Conservation (phyloP, 35 echinoderm and acorn worm genomes). For the Chiridota heheva region DNA sequence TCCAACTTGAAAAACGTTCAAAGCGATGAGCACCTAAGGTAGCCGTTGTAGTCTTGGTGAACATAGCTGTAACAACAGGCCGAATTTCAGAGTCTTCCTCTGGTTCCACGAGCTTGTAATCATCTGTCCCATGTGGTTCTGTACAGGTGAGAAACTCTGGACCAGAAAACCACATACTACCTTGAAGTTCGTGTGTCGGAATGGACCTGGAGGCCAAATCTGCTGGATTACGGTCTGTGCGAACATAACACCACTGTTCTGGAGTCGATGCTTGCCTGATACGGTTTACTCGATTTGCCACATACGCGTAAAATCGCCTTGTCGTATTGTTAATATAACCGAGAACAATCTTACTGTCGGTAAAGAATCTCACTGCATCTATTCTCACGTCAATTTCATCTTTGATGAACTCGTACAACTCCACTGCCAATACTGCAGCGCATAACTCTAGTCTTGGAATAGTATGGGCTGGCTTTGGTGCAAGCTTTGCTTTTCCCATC, state of each 20-base stretch:
- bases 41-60: neutral
- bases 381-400: neutral
- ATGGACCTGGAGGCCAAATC: neutral
- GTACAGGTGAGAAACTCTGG: neutral
- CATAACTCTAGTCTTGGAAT: constrained; percentile 29
- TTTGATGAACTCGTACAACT: neutral
- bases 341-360: constrained; percentile 27
- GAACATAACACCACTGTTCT: constrained; percentile 2
- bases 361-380: constrained; percentile 7
- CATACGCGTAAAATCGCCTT: constrained; percentile 7
- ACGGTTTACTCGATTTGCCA: constrained; percentile 17
- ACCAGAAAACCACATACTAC: neutral
- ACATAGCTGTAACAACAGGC: neutral
- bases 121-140: neutral
- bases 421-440: constrained; percentile 12
- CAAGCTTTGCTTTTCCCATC: neutral
- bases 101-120: neutral
- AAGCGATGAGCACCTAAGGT: neutral
- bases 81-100: neutral
- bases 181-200: neutral
- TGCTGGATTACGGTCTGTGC: constrained; percentile 12
- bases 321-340: constrained; percentile 7
- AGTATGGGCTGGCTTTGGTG: neutral
- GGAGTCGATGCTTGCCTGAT: neutral
- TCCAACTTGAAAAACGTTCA: constrained; percentile 16